Conservation (phyloP, 2,888 invertebrate species). For the Trileptium ribeirensis region DNA sequence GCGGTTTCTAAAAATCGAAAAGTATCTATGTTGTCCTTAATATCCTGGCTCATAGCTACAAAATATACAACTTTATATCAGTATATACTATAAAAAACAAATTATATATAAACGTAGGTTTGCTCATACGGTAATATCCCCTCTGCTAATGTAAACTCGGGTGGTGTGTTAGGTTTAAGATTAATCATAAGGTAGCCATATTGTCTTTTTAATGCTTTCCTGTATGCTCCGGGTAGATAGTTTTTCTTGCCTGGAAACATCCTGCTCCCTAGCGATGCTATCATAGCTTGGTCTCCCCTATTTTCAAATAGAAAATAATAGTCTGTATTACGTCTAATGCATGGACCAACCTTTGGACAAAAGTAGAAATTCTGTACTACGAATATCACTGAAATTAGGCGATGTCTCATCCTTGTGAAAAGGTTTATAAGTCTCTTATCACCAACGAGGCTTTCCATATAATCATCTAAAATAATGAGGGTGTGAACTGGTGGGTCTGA, state of each 20-base stretch:
- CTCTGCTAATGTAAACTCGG: background rate
- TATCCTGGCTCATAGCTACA: background rate
- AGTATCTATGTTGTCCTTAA: background rate
- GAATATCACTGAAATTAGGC: background rate
- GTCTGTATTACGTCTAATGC: background rate
- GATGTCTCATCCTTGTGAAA: background rate
- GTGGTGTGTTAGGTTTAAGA: background rate
- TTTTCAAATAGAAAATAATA: background rate
- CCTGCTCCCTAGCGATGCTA: background rate
- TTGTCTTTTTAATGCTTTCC: background rate
- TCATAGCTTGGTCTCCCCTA: background rate
- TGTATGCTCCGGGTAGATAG: background rate
- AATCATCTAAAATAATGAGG: background rate
- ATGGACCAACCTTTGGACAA: background rate
- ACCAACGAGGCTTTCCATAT: background rate
- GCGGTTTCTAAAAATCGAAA: background rate
- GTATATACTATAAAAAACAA: too few species aligned
- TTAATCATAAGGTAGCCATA: background rate
- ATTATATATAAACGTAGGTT: background rate
- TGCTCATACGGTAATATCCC: background rate
- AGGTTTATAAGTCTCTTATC: background rate
- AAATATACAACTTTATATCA: too few species aligned
- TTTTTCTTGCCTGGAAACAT: constrained; percentile 3
- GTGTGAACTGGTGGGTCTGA: background rate
- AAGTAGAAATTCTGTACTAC: background rate